Evolutionary conservation across 2,888 invertebrate species (phyloP).

Genomic region (Cantharis lateralis): DNA sequence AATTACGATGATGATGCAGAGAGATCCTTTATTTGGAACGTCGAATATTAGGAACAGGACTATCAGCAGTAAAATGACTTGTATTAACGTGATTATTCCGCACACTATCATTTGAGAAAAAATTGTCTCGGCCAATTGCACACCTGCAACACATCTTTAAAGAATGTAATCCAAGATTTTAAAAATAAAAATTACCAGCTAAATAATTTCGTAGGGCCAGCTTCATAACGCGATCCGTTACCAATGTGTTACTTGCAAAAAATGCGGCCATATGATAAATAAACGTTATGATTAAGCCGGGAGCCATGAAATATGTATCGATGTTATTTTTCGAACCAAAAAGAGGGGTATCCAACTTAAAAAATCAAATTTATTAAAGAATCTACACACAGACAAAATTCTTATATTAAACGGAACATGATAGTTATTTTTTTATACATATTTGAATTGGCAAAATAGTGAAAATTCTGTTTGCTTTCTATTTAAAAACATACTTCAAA

Average conservation of each 20-base stretch:
- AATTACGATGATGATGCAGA: conserved; percentile 13
- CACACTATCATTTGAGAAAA: conserved; percentile 28
- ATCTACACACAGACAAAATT: neutral
- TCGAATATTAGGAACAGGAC: conserved; percentile 22
- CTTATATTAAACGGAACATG: neutral
- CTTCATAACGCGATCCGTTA: conserved; percentile 19
- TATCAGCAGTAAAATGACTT: conserved; percentile 21
- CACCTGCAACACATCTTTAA: conserved; percentile 13
- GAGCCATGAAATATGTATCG: conserved; percentile 29
- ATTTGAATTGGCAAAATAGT: no score
- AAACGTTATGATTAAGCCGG: conserved; percentile 23
- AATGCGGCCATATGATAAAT: conserved; percentile 30
- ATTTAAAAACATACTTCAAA: no score
- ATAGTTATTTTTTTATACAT: no score
- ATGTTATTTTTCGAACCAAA: conserved; percentile 17
- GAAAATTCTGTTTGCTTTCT: no score
- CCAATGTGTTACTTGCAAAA: conserved; percentile 23
- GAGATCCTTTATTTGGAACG: conserved; percentile 10
- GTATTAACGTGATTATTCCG: conserved; percentile 25
- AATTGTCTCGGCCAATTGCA: conserved; percentile 25
- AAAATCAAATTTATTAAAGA: neutral
- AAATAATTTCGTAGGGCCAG: conserved; percentile 25
- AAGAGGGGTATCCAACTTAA: conserved; percentile 21
- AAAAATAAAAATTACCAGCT: conserved; percentile 18
- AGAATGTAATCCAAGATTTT: neutral